Base-by-base conservation (phyloP, 2,113 vertebrate species). In the Oenanthe oenanthe region DNA sequence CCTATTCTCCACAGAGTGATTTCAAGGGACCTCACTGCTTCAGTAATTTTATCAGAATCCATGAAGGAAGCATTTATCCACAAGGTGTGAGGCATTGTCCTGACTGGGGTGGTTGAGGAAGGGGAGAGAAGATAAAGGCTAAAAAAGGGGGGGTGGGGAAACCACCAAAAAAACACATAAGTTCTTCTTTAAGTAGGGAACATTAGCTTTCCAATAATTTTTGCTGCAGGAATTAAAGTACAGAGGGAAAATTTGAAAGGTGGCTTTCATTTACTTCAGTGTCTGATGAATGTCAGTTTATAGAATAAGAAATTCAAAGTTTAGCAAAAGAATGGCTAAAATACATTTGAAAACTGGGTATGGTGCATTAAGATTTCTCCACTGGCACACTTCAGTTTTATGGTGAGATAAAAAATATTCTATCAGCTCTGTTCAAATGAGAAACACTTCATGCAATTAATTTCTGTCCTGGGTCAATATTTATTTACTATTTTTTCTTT, bases 1-100 rank as follows among this genome's bases (percentile, higher is more conserved):
- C 29, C 6, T 56, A n/a, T 8, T 50, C 5, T 43, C 36, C 42
- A 31, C 0, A 26, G 21, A 62, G 17, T 1, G 0, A n/a, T 36
- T 48, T 61, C 9, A 40, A 57, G 31, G 51, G 13, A 60, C 17
- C 26, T 81, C 32, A 66, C 11, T 20, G 31, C n/a, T 62, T 8
- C 1, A 4, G 47, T 7, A 7, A 42, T 40, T 80, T 80, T 17
- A 19, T n/a, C 0, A 1, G 5, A 22, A 56, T 40, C 7, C 29
- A 6, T 7, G 12, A 71, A 24, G 7, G 20, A 21, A 42, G 12
- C 32, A 72, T 40, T 75, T 54, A 67, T 70, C 31, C 12, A 22
- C 8, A 51, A 51, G 22, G n/a, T 40, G 20, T 25, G 38, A 82
- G 19, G 14, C 24, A 34, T 34, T 53, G 22, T 53, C 29, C 15